phyloP scores from a whole-genome alignment of 2,797 vertebrate genomes.

The Hydrocynus forskahlii region DNA sequence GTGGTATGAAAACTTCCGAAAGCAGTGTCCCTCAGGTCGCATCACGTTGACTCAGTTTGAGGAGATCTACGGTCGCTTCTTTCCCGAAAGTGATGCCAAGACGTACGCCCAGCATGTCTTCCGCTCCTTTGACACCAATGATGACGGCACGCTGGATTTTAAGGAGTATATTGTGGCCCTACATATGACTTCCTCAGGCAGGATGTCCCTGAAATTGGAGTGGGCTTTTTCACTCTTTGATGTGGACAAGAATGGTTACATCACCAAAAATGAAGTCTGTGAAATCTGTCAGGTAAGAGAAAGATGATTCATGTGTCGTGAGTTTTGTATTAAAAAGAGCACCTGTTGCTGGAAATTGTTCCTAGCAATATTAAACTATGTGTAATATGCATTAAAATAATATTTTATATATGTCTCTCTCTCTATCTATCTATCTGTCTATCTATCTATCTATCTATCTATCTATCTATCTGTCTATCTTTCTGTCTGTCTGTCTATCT shows the following conservation, averaged over 20 bases:
- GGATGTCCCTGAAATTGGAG: constrained; percentile 75
- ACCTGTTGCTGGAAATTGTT: background rate
- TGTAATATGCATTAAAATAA: background rate
- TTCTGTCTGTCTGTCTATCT: no score
- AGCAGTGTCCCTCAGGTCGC: constrained; percentile 75
- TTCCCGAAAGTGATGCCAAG: constrained; percentile 77
- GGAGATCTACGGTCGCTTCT: constrained; percentile 77
- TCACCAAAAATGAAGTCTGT: constrained; percentile 78
- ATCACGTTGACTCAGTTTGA: constrained; percentile 75
- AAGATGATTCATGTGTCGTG: background rate
- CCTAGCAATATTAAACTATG: background rate
- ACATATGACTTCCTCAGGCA: constrained; percentile 81
- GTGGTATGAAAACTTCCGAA: constrained; percentile 81
- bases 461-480: no score
- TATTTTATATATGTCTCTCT: no score
- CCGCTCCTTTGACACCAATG: constrained; percentile 80
- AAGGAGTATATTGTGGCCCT: constrained; percentile 82
- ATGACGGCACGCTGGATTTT: constrained; percentile 80
- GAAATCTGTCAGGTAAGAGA: constrained; percentile 78
- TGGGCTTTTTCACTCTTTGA: constrained; percentile 82
- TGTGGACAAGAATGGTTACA: constrained; percentile 81
- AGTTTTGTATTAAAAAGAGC: background rate
- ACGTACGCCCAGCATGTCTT: constrained; percentile 79
- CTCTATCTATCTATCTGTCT: no score
- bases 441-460: no score